Evolutionary conservation across 2,113 vertebrate species (phyloP), one percentile per base, ranked within the genome.

Genomic region (Equus quagga): DNA sequence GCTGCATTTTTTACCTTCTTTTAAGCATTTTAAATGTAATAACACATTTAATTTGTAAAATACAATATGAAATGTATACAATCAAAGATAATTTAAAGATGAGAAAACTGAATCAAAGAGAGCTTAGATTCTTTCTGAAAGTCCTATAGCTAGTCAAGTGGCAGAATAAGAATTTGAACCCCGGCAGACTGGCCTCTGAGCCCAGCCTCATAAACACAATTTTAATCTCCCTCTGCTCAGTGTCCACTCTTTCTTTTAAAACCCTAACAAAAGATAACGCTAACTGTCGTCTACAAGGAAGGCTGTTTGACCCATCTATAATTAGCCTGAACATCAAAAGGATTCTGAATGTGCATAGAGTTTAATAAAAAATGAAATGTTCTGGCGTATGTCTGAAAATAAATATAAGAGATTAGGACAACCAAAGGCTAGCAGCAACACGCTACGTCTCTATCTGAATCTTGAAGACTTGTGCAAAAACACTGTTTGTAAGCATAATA

Each of bases 311-410:
- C 44, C n/a, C 41, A 56, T 69, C 33, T 75, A 28, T 69, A 89
- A 67, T 94, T 93, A 92, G 44, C 7, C 76, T 75, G 79, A 65
- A 94, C 79, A 97, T 94, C 92, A 96, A 96, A 98, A 93, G 87
- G 44, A 78, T n/a, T 85, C 46, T 81, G 41, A 72, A 93, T 67
- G 44, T 62, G 5, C 28, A 93, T 21, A 69, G 60, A 91, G 24
- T 89, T 93, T 84, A 89, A 51, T 81, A 46, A 49, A 56, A 73
- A 79, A 72, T 65, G 17, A 92, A 89, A 73, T 85, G 56, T 56
- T 89, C 87, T 97, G 92, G 60, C 31, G 96, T 90, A 75, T 94
- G 41, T 94, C 83, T 95, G 44, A 83, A 84, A 93, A 79, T 88
- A 81, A 95, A 92, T 92, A 94, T 75, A 64, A 82, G 83, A 97